A percentile compares a stretch with the other conserved stretches of the same genome.
These are phyloP conservation scores for Coenonympha glycerion DNA, from an alignment of 2,888 invertebrate species.

Conservation along the genomic window DNA sequence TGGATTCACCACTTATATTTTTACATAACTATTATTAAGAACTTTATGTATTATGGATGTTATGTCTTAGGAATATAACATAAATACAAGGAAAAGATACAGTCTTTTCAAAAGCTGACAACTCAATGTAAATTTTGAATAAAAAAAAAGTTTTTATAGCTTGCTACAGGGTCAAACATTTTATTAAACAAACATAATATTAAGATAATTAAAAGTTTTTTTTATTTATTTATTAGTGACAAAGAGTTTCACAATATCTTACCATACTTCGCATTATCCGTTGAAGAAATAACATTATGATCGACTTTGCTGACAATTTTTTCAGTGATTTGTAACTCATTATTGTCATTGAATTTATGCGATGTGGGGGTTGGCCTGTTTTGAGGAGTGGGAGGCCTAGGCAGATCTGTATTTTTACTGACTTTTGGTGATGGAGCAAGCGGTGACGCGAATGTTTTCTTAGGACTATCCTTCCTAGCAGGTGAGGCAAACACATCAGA, in stretches of 20 bases:
- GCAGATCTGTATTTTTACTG: conserved; percentile 32
- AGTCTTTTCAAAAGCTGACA: no score
- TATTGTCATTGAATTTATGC: conserved; percentile 31
- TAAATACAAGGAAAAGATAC: no score
- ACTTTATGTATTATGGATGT: background rate
- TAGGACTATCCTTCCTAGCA: conserved; percentile 32
- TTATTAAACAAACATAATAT: no score
- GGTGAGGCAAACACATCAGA: conserved; percentile 24
- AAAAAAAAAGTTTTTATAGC: no score
- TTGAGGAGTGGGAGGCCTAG: conserved; percentile 25
- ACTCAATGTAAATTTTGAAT: no score
- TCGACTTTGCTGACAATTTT: conserved; percentile 32
- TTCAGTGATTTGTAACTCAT: conserved; percentile 30
- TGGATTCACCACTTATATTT: no score
- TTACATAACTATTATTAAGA: no score
- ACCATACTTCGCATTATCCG: conserved; percentile 44
- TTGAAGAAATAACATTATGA: conserved; percentile 27
- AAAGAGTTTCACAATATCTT: no score
- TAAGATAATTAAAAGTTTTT: no score
- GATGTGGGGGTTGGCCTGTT: conserved; percentile 27
- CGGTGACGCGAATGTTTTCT: conserved; percentile 27
- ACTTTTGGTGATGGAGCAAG: conserved; percentile 36
- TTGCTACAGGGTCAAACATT: no score
- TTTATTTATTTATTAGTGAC: no score
- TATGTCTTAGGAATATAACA: no score